Percentiles rank a stretch among this genome's conserved stretches.
Evolutionary conservation across 2,797 vertebrate species (phyloP).

Genomic region (Eulemur rubriventer): DNA sequence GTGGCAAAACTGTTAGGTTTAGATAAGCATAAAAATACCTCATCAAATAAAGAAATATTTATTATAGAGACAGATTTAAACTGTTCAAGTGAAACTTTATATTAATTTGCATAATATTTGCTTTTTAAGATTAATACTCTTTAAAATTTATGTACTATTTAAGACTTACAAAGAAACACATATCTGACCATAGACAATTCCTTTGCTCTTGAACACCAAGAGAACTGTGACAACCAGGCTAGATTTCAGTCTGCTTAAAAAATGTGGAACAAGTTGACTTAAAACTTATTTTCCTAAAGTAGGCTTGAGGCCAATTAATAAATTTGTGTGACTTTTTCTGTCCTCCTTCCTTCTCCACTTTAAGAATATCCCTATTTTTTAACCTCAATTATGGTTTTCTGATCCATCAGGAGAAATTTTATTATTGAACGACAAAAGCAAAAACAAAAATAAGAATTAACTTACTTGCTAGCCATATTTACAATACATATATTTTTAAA

Average conservation of each 20-base stretch:
- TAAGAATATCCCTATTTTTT: not conserved
- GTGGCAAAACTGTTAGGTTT: not conserved
- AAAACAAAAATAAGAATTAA: not conserved
- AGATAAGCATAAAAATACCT: constrained; percentile 15
- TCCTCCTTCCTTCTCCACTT: not conserved
- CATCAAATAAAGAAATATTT: constrained; percentile 4
- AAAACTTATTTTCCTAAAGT: not conserved
- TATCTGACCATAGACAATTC: not conserved
- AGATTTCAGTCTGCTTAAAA: not conserved
- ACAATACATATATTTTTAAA: not conserved
- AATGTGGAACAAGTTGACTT: not conserved
- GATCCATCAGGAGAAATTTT: not conserved
- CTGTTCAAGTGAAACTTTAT: not conserved
- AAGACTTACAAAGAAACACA: not conserved
- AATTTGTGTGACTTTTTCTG: not conserved
- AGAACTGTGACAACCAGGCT: not conserved
- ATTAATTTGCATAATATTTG: constrained; percentile 24
- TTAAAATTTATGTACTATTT: not conserved
- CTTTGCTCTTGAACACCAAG: not conserved
- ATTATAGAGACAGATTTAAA: constrained; percentile 28
- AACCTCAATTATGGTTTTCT: not conserved
- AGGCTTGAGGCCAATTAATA: not conserved
- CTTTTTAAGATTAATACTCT: constrained; percentile 39
- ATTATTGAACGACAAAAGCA: not conserved
- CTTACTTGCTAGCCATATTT: not conserved